A percentile compares a stretch with the other conserved stretches of the same genome.
Evolutionary conservation across 23 tunicate genomes (phyloP).

Genomic region (Oikopleura dioica): DNA sequence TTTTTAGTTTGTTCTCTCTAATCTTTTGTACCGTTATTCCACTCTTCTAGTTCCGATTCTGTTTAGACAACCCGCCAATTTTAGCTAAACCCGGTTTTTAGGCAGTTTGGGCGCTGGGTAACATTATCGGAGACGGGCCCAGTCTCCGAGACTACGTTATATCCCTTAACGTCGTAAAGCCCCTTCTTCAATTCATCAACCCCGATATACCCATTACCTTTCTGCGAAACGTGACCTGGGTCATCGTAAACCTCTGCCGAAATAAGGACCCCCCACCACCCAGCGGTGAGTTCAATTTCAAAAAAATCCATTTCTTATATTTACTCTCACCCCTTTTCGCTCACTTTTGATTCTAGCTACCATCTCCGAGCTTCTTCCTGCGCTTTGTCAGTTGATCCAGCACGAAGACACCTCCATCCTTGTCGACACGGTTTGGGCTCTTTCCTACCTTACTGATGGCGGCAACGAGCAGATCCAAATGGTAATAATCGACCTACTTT

Average conservation of each 20-base stretch:
- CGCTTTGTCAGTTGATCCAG: slow-evolving; percentile 74
- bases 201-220: slow-evolving; percentile 95
- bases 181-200: slow-evolving; percentile 63
- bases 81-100: too few relatives aligned
- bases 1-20: too few relatives aligned
- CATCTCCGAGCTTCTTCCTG: slow-evolving; percentile 53
- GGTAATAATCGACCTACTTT: too few relatives aligned
- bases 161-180: slow-evolving; percentile 53
- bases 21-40: too few relatives aligned
- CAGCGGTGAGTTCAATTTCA: background rate
- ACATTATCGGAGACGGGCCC: slow-evolving; percentile 95
- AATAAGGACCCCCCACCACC: slow-evolving; percentile 98
- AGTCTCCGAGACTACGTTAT: slow-evolving; percentile 79
- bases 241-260: slow-evolving; percentile 80
- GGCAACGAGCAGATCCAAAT: slow-evolving; percentile 87
- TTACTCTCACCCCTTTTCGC: too few relatives aligned
- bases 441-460: slow-evolving; percentile 82
- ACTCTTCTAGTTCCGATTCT: too few relatives aligned
- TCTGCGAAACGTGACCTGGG: slow-evolving; percentile 93
- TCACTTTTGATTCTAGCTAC: slow-evolving; percentile 28
- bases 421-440: slow-evolving; percentile 96
- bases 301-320: too few relatives aligned
- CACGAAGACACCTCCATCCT: slow-evolving; percentile 84
- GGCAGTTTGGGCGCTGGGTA: slow-evolving; percentile 99
- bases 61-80: too few relatives aligned